These are phyloP conservation scores for Trichonephila inaurata DNA, from an alignment of 1,140 invertebrate genomes.

Conservation along the genomic window DNA sequence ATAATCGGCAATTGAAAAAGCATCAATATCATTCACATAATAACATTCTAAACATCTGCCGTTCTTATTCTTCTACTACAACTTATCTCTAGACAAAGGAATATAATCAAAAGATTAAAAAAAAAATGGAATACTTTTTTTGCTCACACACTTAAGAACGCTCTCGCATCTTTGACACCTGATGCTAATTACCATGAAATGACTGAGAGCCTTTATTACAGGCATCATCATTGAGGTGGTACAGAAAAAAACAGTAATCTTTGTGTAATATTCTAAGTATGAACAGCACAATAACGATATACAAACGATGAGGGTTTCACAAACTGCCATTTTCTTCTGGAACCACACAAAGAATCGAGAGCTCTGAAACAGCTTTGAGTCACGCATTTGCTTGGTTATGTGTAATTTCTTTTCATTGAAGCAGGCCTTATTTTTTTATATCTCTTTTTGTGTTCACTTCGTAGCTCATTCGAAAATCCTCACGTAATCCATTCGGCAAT, in stretches of 20 bases:
- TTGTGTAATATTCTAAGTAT: slow-evolving; percentile 7
- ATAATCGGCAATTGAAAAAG: neutral
- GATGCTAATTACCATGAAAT: slow-evolving; percentile 42
- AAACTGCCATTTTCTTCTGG: slow-evolving; percentile 25
- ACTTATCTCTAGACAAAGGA: slow-evolving; percentile 13
- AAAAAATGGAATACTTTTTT: neutral
- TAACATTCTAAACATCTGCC: neutral
- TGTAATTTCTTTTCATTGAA: slow-evolving; percentile 41
- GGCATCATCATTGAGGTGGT: neutral
- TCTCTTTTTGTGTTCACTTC: neutral
- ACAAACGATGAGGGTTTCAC: slow-evolving; percentile 48
- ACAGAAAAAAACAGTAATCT: slow-evolving; percentile 26
- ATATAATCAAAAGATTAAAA: neutral
- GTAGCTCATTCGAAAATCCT: neutral
- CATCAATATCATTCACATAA: slow-evolving; percentile 19
- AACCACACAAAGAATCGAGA: slow-evolving; percentile 11
- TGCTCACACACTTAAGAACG: neutral
- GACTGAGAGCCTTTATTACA: slow-evolving; percentile 17
- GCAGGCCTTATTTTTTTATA: neutral
- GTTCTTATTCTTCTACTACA: neutral
- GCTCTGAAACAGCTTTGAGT: slow-evolving; percentile 17
- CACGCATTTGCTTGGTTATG: slow-evolving; percentile 36
- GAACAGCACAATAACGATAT: slow-evolving; percentile 28
- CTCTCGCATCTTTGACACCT: slow-evolving; percentile 45
- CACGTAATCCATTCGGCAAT: neutral